These are phyloP conservation scores for Dendrolimus kikuchii DNA, from an alignment of 1,140 invertebrate genomes.

Conservation along the genomic window DNA sequence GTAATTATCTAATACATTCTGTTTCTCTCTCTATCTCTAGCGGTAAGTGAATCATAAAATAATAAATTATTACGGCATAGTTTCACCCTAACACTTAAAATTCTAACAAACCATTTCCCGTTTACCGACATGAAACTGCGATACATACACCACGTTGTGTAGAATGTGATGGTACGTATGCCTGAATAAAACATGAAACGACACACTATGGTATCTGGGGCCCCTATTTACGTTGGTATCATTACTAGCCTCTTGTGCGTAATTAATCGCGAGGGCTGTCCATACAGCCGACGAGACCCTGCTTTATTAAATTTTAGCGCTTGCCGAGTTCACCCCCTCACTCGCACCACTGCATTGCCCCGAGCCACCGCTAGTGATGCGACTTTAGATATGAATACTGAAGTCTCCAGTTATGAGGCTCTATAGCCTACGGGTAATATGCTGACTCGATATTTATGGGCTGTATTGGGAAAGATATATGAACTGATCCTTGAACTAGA, in stretches of 20 bases:
- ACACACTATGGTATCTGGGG: slow-evolving; percentile 19
- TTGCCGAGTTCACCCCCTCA: slow-evolving; percentile 23
- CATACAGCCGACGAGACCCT: slow-evolving; percentile 33
- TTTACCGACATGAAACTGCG: slow-evolving; percentile 1
- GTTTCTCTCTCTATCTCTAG: no score
- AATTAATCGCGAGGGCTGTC: slow-evolving; percentile 62
- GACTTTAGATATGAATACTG: no score
- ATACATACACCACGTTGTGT: background rate
- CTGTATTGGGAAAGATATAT: no score
- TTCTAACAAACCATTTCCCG: background rate
- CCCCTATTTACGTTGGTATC: slow-evolving; percentile 36
- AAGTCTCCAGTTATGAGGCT: no score
- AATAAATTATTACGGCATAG: no score
- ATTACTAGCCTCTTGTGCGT: slow-evolving; percentile 60
- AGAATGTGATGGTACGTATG: slow-evolving; percentile 7
- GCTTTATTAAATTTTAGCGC: slow-evolving; percentile 71
- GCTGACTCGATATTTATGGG: no score
- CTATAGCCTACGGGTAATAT: no score
- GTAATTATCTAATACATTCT: no score
- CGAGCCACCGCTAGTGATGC: background rate
- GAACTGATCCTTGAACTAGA: no score
- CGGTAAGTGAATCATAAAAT: no score
- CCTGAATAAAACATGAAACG: slow-evolving; percentile 46
- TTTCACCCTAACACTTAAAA: background rate
- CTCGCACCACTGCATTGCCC: slow-evolving; percentile 16